Percentiles rank a stretch among this genome's conserved stretches.
Conservation (phyloP, 2,888 invertebrate species). For the Caenorhabditis plicata region DNA sequence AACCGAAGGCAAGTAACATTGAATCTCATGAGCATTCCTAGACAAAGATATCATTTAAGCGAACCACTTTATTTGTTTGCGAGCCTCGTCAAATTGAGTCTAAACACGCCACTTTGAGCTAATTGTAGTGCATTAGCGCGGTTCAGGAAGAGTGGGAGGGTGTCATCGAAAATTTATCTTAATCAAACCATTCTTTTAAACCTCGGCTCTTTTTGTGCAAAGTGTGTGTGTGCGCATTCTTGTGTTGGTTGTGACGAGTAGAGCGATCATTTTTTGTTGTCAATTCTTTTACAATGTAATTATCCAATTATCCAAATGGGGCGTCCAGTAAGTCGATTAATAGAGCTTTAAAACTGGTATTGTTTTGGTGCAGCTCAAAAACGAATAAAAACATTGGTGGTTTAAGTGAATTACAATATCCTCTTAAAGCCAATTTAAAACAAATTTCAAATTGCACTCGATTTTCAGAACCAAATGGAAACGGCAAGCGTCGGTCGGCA, state of each 20-base stretch:
- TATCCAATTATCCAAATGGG: slow-evolving; percentile 30
- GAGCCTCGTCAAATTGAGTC: slow-evolving; percentile 25
- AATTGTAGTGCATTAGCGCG: slow-evolving; percentile 42
- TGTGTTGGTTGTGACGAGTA: no score
- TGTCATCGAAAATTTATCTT: slow-evolving; percentile 39
- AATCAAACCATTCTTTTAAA: slow-evolving; percentile 38
- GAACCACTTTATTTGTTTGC: not conserved
- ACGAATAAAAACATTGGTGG: not conserved
- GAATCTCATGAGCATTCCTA: no score
- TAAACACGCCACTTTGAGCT: slow-evolving; percentile 44
- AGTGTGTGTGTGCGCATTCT: no score
- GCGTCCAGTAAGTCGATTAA: slow-evolving; percentile 1
- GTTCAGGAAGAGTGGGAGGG: not conserved
- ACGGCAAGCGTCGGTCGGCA: slow-evolving; percentile 92
- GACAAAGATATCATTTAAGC: not conserved
- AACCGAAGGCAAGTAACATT: slow-evolving; percentile 81
- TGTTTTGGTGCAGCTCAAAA: no score
- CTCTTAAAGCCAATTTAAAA: no score
- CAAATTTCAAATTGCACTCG: no score
- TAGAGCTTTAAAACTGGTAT: slow-evolving; percentile 5
- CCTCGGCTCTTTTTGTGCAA: slow-evolving; percentile 24
- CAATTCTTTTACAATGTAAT: slow-evolving; percentile 32
- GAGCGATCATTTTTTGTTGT: no score
- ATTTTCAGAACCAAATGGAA: slow-evolving; percentile 93
- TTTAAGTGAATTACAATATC: not conserved